A percentile compares a stretch with the other conserved stretches of the same genome.
These are phyloP conservation scores for Meandrusa payeni DNA, from an alignment of 2,888 invertebrate species.

Conservation along the genomic window DNA sequence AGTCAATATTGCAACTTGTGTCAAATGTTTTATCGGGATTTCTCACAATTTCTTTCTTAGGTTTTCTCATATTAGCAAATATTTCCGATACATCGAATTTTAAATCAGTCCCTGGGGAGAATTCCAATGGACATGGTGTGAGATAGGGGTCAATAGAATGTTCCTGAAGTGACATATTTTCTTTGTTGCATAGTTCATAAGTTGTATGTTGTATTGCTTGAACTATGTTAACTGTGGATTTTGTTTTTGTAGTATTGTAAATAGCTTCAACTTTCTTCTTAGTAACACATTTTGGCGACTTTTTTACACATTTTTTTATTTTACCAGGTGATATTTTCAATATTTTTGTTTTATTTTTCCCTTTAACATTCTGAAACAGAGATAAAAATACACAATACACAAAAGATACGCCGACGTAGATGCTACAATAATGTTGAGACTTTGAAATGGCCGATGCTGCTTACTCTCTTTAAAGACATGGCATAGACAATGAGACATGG, in stretches of 20 bases:
- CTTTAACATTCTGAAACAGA: constrained; percentile 57
- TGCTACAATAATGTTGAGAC: too few species aligned
- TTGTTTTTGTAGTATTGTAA: constrained; percentile 51
- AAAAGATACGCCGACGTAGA: too few species aligned
- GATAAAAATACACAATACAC: too few species aligned
- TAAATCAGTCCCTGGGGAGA: constrained; percentile 49
- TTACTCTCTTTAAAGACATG: too few species aligned
- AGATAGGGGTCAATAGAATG: constrained; percentile 40
- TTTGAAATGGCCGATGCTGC: too few species aligned
- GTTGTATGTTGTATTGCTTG: constrained; percentile 46
- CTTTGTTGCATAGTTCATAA: constrained; percentile 46
- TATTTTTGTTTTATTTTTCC: constrained; percentile 48
- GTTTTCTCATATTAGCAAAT: constrained; percentile 56
- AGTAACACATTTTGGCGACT: constrained; percentile 58
- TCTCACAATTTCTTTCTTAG: constrained; percentile 43
- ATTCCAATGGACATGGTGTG: constrained; percentile 62
- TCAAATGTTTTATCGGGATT: constrained; percentile 55
- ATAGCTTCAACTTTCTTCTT: constrained; percentile 60
- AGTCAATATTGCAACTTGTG: constrained; percentile 26
- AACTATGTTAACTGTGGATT: constrained; percentile 46
- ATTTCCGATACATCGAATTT: constrained; percentile 67
- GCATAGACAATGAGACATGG: too few species aligned
- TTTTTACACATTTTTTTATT: constrained; percentile 60
- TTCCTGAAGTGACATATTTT: constrained; percentile 47
- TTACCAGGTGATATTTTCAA: constrained; percentile 67